phyloP scores from a whole-genome alignment of 30 jellyfish, hydroid and myxozoan species.

The Hydractinia echinata region DNA sequence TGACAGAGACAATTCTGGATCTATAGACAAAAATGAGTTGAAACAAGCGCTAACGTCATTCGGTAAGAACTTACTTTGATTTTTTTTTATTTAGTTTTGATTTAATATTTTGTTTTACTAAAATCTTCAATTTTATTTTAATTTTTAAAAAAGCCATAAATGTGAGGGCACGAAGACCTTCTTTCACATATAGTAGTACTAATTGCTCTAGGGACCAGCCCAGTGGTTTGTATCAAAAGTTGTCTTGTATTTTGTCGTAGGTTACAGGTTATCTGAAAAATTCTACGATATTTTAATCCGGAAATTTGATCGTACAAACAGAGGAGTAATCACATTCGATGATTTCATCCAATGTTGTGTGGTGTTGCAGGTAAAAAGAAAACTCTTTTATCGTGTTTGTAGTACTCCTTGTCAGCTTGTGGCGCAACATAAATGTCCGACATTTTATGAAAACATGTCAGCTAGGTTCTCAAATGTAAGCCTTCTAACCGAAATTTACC shows the following conservation, averaged over 20 bases:
- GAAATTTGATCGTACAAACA: slow-evolving; percentile 77
- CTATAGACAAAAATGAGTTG: slow-evolving; percentile 74
- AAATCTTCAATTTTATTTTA: not conserved
- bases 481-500: no score
- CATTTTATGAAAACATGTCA: no score
- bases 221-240: not conserved
- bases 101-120: not conserved
- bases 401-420: not conserved
- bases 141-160: no score
- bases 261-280: slow-evolving; percentile 81
- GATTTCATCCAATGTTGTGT: slow-evolving; percentile 98
- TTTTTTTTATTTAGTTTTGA: no score
- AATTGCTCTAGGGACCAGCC: not conserved
- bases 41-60: slow-evolving; percentile 79
- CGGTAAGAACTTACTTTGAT: slow-evolving; percentile 48
- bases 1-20: slow-evolving; percentile 91
- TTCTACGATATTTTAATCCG: slow-evolving; percentile 63
- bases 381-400: not conserved
- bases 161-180: not conserved
- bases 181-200: not conserved
- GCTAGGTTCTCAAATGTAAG: no score
- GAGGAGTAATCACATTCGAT: slow-evolving; percentile 75
- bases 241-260: slow-evolving; percentile 37
- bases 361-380: slow-evolving; percentile 61
- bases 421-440: no score